These are phyloP conservation scores for Pelagia noctiluca DNA, from an alignment of 30 jellyfish, hydroid and myxozoan species.

Conservation along the genomic window DNA sequence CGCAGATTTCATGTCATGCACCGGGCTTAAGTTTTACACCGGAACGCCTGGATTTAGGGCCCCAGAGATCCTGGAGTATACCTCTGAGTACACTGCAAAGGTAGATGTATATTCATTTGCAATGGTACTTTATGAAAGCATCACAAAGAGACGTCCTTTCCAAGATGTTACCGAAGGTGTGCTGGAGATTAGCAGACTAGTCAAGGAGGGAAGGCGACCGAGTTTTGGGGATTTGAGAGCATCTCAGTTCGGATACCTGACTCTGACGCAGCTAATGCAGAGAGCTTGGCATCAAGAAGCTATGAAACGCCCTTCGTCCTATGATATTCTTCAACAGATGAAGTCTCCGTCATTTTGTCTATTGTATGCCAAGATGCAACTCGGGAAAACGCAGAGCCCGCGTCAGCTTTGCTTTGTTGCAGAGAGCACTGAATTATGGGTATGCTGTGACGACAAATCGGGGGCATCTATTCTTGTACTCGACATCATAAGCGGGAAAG, in stretches of 20 bases:
- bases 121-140: conserved; percentile 81
- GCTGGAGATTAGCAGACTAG: conserved; percentile 44
- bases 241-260: conserved; percentile 60
- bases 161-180: conserved; percentile 48
- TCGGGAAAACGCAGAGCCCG: conserved; percentile 62
- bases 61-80: conserved; percentile 86
- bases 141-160: conserved; percentile 83
- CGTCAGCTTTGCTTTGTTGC: conserved; percentile 72
- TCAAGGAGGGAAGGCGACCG: conserved; percentile 89
- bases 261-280: conserved; percentile 81
- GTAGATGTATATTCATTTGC: conserved; percentile 95
- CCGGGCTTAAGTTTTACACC: conserved; percentile 67
- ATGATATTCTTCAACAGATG: conserved; percentile 52
- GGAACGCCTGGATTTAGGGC: conserved; percentile 92
- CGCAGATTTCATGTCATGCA: conserved; percentile 88
- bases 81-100: conserved; percentile 85
- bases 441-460: conserved; percentile 73
- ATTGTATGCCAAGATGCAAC: conserved; percentile 65
- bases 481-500: conserved; percentile 43
- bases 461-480: conserved; percentile 76
- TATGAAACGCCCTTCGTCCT: conserved; percentile 75
- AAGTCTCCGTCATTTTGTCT: conserved; percentile 69
- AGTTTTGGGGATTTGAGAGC: conserved; percentile 48
- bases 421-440: conserved; percentile 69
- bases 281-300: conserved; percentile 84